Evolutionary conservation across 2,797 vertebrate genomes (phyloP), one percentile per base, ranked within the genome.

Genomic region (Sebastolobus altivelis): DNA sequence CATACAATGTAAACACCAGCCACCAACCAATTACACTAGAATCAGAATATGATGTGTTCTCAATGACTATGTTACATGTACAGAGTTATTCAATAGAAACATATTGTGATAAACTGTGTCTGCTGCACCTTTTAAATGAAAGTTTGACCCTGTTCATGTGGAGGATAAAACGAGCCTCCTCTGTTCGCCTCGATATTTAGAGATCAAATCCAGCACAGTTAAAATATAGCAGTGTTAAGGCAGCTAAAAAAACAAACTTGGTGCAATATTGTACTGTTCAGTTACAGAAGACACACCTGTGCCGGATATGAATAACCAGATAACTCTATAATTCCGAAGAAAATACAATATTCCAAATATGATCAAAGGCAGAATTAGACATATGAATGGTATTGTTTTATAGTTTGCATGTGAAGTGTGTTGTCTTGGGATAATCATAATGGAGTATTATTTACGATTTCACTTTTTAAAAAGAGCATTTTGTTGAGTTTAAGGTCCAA

Each of bases 91-190:
- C 43, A 16, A 22, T 56, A 31, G 2, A 31, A 58, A 46, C 13
- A 46, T 9, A 13, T 0, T 10, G 31, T 20, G 40, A 37, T 60
- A 10, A 68, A 40, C 43, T 31, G 11, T 18, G 66, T 22, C 12
- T 62, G 43, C 43, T 62, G 43, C 43, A 8, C 43, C 43, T 77
- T 52, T 66, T 16, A 38, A 66, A 38, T 52, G 37, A n/a, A n/a
- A 75, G 72, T 27, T 18, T 38, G n/a, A 6, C 6, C 1, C 31
- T 3, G 2, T 25, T 27, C 58, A 18, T 29, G 43, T 38, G 29
- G 37, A 16, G 40, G 40, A 43, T 43, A 43, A 43, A 6, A 43
- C 40, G 1, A 43, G 40, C 14, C 31, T 31, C 31, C 31, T 31
- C 6, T 31, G 31, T 6, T 31, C 31, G 13, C 40, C 40, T 43